Percentiles rank a stretch among this genome's conserved stretches.
These are phyloP conservation scores for Hypolimnas misippus DNA, from an alignment of 2,888 invertebrate genomes.

Conservation along the genomic window DNA sequence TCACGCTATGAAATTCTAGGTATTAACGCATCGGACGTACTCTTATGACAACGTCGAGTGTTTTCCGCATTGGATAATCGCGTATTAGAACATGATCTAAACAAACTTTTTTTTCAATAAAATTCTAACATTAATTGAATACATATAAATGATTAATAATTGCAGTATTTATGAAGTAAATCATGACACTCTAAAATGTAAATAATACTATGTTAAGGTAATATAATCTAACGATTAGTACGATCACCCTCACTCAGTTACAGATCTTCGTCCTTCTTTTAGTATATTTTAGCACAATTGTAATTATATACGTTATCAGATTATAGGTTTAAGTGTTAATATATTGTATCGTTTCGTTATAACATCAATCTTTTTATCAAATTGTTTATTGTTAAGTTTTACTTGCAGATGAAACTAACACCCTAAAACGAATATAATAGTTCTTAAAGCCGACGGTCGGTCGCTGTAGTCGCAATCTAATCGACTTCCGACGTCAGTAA, in stretches of 20 bases:
- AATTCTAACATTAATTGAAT: too few species aligned
- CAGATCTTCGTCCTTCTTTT: slow-evolving; percentile 13
- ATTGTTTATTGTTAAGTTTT: background rate
- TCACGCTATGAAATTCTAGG: too few species aligned
- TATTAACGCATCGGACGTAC: too few species aligned
- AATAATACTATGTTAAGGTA: background rate
- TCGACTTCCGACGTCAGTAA: background rate
- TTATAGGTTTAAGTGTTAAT: slow-evolving; percentile 3
- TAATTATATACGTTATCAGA: background rate
- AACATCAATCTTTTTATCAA: background rate
- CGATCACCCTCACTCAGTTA: slow-evolving; percentile 15
- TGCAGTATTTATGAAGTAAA: slow-evolving; percentile 3
- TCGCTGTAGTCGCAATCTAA: too few species aligned
- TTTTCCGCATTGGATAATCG: too few species aligned
- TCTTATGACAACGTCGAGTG: too few species aligned
- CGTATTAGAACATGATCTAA: too few species aligned
- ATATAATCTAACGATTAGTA: background rate
- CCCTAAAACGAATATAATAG: background rate
- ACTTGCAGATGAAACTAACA: background rate
- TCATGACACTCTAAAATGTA: slow-evolving; percentile 3
- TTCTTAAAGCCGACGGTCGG: background rate
- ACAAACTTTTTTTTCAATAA: too few species aligned
- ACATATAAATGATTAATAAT: too few species aligned
- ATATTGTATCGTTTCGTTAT: background rate
- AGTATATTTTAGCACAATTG: slow-evolving; percentile 13